A percentile compares a stretch with the other conserved stretches of the same genome.
phyloP scores from a whole-genome alignment of 2,113 vertebrate species.

The Octodon degus region DNA sequence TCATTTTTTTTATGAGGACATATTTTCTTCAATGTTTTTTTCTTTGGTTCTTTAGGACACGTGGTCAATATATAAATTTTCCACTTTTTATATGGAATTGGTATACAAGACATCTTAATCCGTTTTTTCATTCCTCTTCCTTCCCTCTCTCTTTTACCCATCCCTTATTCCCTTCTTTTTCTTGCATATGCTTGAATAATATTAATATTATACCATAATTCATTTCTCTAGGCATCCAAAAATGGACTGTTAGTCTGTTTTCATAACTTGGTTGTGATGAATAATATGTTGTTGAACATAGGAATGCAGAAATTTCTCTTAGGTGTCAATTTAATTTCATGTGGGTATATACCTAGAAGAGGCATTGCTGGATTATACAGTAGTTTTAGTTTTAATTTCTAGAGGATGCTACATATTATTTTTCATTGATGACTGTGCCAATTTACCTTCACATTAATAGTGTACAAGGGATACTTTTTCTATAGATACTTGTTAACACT shows the following conservation, averaged over 20 bases:
- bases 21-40: background rate
- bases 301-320: background rate
- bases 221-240: background rate
- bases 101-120: background rate
- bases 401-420: background rate
- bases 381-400: background rate
- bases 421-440: background rate
- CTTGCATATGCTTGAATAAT: background rate
- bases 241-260: background rate
- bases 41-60: background rate
- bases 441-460: background rate
- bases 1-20: background rate
- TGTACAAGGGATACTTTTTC: background rate
- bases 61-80: too few relatives aligned
- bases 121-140: background rate
- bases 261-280: background rate
- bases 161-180: background rate
- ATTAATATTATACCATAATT: too few relatives aligned
- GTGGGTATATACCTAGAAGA: background rate
- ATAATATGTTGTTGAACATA: background rate
- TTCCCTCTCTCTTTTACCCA: background rate
- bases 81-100: too few relatives aligned
- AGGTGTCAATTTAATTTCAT: background rate
- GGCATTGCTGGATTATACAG: background rate
- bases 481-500: background rate